Conservation (phyloP, 2,113 vertebrate genomes). For the Bothrops jararaca region DNA sequence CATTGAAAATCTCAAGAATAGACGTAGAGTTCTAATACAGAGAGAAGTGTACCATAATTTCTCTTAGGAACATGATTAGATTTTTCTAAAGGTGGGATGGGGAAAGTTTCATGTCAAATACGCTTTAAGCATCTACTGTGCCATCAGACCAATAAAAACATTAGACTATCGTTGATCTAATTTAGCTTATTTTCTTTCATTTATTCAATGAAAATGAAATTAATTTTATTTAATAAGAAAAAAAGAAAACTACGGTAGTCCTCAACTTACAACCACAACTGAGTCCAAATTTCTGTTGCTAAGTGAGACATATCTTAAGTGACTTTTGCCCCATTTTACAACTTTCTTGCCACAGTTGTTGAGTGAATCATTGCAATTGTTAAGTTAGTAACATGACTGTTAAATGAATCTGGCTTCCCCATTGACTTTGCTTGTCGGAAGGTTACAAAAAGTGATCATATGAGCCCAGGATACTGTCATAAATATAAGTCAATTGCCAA, state of each 20-base stretch:
- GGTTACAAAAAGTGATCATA: not conserved
- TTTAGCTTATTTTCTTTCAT: not conserved
- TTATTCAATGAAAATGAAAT: not conserved
- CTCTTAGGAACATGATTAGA: not conserved
- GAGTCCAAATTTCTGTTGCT: not conserved
- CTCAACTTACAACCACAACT: not conserved
- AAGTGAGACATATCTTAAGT: not conserved
- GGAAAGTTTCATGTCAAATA: not conserved
- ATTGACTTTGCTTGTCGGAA: not conserved
- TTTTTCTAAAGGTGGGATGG: not conserved
- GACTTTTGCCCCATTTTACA: not conserved
- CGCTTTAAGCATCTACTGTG: not conserved
- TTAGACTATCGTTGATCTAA: not conserved
- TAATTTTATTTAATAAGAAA: not conserved
- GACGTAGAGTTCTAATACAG: not conserved
- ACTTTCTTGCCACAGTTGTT: not conserved
- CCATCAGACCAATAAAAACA: not conserved
- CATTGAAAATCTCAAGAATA: not conserved
- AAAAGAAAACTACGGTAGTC: not conserved
- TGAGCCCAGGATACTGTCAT: not conserved
- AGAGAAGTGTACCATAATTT: not conserved
- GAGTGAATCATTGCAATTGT: not conserved
- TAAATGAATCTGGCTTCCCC: not conserved
- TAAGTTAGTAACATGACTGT: not conserved
- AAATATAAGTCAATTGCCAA: not conserved